Evolutionary conservation across 1,140 invertebrate species (phyloP).

Genomic region (Sitobion miscanthi): DNA sequence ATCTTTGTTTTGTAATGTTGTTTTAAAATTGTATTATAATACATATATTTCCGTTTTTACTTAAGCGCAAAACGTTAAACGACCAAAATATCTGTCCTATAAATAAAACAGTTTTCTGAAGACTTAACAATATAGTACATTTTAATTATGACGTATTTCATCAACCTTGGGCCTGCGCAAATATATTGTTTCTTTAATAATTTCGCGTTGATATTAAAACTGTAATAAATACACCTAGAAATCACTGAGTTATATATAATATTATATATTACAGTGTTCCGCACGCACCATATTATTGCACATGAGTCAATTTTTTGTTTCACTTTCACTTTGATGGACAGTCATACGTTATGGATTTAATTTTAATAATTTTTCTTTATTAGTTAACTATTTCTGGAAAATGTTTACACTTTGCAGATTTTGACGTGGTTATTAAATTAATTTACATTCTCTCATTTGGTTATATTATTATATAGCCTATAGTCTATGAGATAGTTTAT

Average conservation of each 20-base stretch:
- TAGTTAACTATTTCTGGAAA: not conserved
- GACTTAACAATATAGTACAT: not conserved
- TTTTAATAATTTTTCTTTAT: slow-evolving; percentile 10
- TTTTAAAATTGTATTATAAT: not conserved
- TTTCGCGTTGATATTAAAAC: not conserved
- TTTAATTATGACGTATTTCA: not conserved
- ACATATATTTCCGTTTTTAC: not conserved
- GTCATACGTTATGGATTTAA: not conserved
- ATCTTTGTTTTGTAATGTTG: not conserved
- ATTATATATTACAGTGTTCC: not conserved
- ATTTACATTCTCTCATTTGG: not conserved
- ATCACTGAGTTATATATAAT: no score
- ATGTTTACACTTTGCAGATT: not conserved
- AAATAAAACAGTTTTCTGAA: not conserved
- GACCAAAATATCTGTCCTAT: not conserved
- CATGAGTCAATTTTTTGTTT: slow-evolving; percentile 37
- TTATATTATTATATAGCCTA: not conserved
- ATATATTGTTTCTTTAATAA: not conserved
- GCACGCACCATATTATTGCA: not conserved
- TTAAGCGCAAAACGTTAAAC: no score
- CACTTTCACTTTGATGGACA: slow-evolving; percentile 49
- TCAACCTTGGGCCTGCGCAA: not conserved
- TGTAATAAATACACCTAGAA: not conserved
- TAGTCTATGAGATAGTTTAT: not conserved
- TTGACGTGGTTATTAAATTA: not conserved